Conservation (phyloP, 1,140 invertebrate genomes). For the Drosophila orena region DNA sequence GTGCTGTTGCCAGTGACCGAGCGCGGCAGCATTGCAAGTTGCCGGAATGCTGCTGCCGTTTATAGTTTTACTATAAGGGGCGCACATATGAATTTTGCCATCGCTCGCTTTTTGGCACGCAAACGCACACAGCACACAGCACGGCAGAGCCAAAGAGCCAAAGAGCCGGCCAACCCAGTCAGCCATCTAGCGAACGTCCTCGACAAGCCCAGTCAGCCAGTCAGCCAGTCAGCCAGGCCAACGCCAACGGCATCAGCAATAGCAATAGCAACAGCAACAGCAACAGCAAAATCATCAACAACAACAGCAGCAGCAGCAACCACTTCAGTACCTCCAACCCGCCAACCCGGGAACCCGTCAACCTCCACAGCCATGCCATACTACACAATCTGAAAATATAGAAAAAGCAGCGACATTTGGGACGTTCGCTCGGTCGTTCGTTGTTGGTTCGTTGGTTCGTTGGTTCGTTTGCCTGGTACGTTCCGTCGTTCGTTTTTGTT, state of each 20-base stretch:
- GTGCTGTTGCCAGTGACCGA: not conserved
- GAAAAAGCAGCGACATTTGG: constrained; percentile 75
- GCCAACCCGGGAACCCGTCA: constrained; percentile 7
- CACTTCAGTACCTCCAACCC: constrained; percentile 50
- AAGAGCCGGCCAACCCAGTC: constrained; percentile 8
- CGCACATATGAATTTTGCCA: constrained; percentile 71
- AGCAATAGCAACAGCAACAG: constrained; percentile 20
- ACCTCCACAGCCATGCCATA: not conserved
- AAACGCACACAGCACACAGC: constrained; percentile 73
- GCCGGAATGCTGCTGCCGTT: constrained; percentile 57
- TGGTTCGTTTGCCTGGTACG: constrained; percentile 42
- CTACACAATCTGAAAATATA: constrained; percentile 71
- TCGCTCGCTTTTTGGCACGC: constrained; percentile 72
- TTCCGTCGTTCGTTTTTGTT: constrained; percentile 45
- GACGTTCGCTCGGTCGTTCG: constrained; percentile 68
- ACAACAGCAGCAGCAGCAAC: constrained; percentile 33
- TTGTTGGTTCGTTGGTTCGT: constrained; percentile 48
- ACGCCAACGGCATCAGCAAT: constrained; percentile 35
- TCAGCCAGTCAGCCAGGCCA: constrained; percentile 57
- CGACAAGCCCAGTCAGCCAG: constrained; percentile 72
- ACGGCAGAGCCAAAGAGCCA: constrained; percentile 23
- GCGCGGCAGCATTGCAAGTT: constrained; percentile 32
- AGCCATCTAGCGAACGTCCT: constrained; percentile 66
- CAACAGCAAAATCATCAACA: constrained; percentile 24
- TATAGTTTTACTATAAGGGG: constrained; percentile 70